phyloP scores from a whole-genome alignment of 2,888 invertebrate species.

The Lasiommata megera region DNA sequence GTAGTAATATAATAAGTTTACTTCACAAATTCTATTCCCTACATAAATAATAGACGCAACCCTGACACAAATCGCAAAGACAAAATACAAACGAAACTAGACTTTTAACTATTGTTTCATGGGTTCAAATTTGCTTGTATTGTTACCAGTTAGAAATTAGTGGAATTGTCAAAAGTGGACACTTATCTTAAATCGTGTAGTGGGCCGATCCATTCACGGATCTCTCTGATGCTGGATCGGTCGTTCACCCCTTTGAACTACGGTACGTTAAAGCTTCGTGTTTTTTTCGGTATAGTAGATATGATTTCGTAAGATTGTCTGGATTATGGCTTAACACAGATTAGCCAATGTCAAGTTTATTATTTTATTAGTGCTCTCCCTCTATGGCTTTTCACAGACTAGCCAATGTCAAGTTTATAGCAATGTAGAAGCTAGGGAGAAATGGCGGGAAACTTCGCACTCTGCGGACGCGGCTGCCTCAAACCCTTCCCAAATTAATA shows the following conservation, averaged over 20 bases:
- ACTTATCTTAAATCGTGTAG: constrained; percentile 48
- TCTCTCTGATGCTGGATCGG: constrained; percentile 49
- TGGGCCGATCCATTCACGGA: constrained; percentile 67
- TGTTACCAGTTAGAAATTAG: constrained; percentile 13
- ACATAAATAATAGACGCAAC: neutral
- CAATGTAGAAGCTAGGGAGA: too few species aligned
- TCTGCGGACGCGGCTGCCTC: too few species aligned
- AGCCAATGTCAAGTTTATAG: too few species aligned
- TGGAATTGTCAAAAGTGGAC: constrained; percentile 28
- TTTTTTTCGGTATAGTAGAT: too few species aligned
- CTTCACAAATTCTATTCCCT: too few species aligned
- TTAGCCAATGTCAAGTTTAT: too few species aligned
- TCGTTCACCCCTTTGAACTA: constrained; percentile 48
- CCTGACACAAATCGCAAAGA: neutral
- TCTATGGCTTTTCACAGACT: too few species aligned
- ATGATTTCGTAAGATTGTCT: neutral
- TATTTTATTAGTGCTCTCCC: too few species aligned
- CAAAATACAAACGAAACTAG: neutral
- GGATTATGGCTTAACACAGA: too few species aligned
- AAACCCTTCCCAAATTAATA: too few species aligned
- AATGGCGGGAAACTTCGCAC: too few species aligned
- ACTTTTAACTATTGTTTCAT: neutral
- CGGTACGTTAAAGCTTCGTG: neutral
- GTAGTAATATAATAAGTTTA: too few species aligned
- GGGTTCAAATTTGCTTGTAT: constrained; percentile 1